Evolutionary conservation across 92 coral and sea anemone genomes (phyloP), one percentile per base, ranked within the genome.

Genomic region (Phenganax stokvisi): DNA sequence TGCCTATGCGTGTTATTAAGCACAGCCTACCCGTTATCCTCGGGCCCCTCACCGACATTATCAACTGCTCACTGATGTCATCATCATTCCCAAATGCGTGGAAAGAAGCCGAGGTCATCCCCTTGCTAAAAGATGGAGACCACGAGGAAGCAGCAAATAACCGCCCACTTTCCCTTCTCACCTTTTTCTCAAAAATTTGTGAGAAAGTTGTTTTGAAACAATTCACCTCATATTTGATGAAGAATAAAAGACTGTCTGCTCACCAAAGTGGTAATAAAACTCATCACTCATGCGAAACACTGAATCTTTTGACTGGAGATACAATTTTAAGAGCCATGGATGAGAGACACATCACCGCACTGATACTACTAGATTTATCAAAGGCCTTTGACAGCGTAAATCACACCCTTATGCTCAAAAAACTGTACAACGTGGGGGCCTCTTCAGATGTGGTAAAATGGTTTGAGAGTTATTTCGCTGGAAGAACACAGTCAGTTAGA

Each of bases 31-130:
- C n/a, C n/a, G n/a, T n/a, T n/a, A n/a, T n/a, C n/a, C n/a, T n/a
- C n/a, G n/a, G n/a, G n/a, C n/a, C n/a, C n/a, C n/a, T n/a, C n/a
- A n/a, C n/a, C n/a, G 72, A 77, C 54, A 71, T 79, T 31, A 85
- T 57, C 29, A 82, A 86, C 71, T 47, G 76, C 44, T 86, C 86
- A 52, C 69, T 86, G 54, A 28, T 27, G 30, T 81, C 86, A 11
- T 74, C 72, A 27, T 75, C 86, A 8, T 87, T 84, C 65, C 89
- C 89, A 27, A 82, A 82, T 12, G 71, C 83, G 9, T 82, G 89
- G 89, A 86, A 86, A 67, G 71, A 44, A 75, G 80, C 90, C 10
- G 87, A 79, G 60, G 86, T 86, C 63, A 86, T 86, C 9, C 86
- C 89, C 6, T 56, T 82, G 31, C 0, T 87, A 75, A 85, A 84